phyloP scores from a whole-genome alignment of 2,888 invertebrate genomes.

The Epistrophella euchroma region DNA sequence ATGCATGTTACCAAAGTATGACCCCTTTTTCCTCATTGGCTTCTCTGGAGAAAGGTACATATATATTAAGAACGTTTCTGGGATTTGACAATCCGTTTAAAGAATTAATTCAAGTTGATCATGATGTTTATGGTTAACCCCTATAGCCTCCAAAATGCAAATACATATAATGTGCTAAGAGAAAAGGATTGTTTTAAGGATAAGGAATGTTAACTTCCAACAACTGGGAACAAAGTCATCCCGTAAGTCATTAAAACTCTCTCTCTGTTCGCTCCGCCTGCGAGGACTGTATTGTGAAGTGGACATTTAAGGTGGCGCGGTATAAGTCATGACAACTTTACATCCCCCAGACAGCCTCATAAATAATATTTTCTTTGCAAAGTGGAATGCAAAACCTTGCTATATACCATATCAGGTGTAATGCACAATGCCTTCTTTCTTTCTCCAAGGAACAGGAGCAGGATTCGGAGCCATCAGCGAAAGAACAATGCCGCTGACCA shows the following conservation, averaged over 20 bases:
- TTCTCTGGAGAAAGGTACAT: slow-evolving; percentile 17
- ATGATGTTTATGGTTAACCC: slow-evolving; percentile 50
- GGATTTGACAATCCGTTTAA: slow-evolving; percentile 27
- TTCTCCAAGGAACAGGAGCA: slow-evolving; percentile 4
- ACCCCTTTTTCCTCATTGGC: slow-evolving; percentile 46
- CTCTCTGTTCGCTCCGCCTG: background rate
- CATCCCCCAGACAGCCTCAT: slow-evolving; percentile 65
- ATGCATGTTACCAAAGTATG: slow-evolving; percentile 44
- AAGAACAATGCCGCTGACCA: slow-evolving; percentile 74
- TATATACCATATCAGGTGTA: slow-evolving; percentile 47
- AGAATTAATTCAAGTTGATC: slow-evolving; percentile 39
- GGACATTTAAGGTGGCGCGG: slow-evolving; percentile 68
- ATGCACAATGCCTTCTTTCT: slow-evolving; percentile 64
- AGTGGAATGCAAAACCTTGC: slow-evolving; percentile 64
- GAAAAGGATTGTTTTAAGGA: slow-evolving; percentile 19
- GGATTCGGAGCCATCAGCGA: slow-evolving; percentile 8
- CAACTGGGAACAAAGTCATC: slow-evolving; percentile 40
- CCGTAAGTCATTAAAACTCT: slow-evolving; percentile 57
- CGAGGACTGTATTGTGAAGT: slow-evolving; percentile 31
- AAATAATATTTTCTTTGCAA: slow-evolving; percentile 71
- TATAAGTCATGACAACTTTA: slow-evolving; percentile 60
- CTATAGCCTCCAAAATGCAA: slow-evolving; percentile 36
- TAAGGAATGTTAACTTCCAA: slow-evolving; percentile 19
- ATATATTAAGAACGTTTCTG: slow-evolving; percentile 35
- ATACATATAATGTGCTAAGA: slow-evolving; percentile 5